Conservation (phyloP, 2,113 vertebrate genomes). For the Monopterus albus region DNA sequence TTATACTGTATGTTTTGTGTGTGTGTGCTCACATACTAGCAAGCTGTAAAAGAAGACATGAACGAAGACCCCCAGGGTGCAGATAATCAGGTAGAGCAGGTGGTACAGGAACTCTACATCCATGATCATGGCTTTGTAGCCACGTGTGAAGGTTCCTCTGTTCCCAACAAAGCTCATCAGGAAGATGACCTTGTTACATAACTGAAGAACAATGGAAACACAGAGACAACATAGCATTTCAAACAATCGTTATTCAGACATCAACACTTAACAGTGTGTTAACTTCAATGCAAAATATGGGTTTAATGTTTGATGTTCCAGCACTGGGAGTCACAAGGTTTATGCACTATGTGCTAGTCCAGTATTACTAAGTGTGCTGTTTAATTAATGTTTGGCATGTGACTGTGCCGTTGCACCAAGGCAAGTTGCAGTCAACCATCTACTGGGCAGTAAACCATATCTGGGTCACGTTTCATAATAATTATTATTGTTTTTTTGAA, state of each 20-base stretch:
- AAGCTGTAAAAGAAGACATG: slow-evolving; percentile 99
- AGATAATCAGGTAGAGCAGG: slow-evolving; percentile 95
- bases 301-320: too few relatives aligned
- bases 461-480: background rate
- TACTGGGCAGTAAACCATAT: background rate
- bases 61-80: slow-evolving; percentile 93
- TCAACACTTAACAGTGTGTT: background rate
- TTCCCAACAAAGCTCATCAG: slow-evolving; percentile 98
- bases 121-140: slow-evolving; percentile 95
- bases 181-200: slow-evolving; percentile 97
- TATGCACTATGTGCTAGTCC: background rate
- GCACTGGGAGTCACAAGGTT: too few relatives aligned
- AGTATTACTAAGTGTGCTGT: background rate
- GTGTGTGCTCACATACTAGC: slow-evolving; percentile 83
- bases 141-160: slow-evolving; percentile 95
- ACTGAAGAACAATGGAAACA: slow-evolving; percentile 75
- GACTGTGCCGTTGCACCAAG: background rate
- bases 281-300: background rate
- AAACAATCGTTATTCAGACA: too few relatives aligned
- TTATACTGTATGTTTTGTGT: too few relatives aligned
- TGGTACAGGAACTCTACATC: slow-evolving; percentile 99
- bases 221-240: background rate
- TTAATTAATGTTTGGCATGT: background rate
- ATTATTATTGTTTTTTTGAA: background rate
- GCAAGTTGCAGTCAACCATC: background rate